Evolutionary conservation across 1,140 invertebrate genomes (phyloP), one percentile per base, ranked within the genome.

Genomic region (Stegodyphus dumicola): DNA sequence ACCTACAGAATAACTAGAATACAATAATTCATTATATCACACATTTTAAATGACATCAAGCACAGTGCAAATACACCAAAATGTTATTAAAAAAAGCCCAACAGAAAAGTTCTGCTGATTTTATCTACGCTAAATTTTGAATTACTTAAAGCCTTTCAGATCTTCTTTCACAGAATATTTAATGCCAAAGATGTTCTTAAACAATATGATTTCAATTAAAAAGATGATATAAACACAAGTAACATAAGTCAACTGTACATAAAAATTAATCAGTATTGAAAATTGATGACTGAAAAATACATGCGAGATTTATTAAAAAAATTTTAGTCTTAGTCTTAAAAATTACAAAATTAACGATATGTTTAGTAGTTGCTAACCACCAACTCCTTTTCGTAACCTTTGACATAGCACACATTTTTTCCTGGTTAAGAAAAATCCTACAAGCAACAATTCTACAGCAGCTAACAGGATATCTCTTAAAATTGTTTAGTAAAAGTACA

Each of bases 31-130:
- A 67, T 11, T 15, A 67, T 85, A 76, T 76, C 81, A 85, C 81
- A 85, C 81, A 85, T 85, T 85, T 64, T 54, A 83, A 85, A 64
- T 85, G 49, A 73, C 54, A 74, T 17, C 56, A 76, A 77, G 51
- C 70, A n/a, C 48, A 9, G 73, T 85, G 81, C 81, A 76, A 67
- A 56, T 56, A 85, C 81, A 85, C 53, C 71, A 85, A 85, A 85
- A 85, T 85, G 49, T 70, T 77, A 73, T n/a, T 33, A 49, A 49
- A 75, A 75, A 74, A 64, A 83, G 56, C 7, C 60, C 66, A 17
- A 66, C 74, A 75, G 17, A 33, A 83, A 81, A 60, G 56, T 10
- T 15, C 15, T 60, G 56, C 56, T 10, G 56, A 15, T 60, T 60
- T 9, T 15, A 60, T 60, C 56, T 60, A 60, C 5, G 15, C 56